These are phyloP conservation scores for Drosophila longiperda DNA, from an alignment of 2,888 invertebrate species.

Conservation along the genomic window DNA sequence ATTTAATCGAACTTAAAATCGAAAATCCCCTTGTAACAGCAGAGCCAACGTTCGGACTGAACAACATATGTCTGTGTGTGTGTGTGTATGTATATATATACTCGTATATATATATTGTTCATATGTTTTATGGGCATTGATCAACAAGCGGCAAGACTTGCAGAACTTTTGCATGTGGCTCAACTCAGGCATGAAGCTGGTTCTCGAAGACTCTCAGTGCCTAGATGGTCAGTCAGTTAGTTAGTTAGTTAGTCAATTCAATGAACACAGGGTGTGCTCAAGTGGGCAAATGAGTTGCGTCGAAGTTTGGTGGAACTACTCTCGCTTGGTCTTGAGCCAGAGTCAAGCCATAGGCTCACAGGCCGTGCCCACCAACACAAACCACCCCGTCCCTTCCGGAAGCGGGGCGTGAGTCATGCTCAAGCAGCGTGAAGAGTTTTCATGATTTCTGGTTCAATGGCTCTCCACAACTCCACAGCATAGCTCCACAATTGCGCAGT, in stretches of 20 bases:
- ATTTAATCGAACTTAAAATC: background rate
- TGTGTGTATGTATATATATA: background rate
- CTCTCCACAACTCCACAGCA: conserved; percentile 18
- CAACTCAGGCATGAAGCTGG: conserved; percentile 45
- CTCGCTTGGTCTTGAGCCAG: conserved; percentile 31
- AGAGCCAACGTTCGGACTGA: background rate
- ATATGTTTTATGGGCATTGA: conserved; percentile 19
- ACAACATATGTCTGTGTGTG: background rate
- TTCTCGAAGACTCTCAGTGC: conserved; percentile 21
- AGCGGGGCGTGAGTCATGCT: conserved; percentile 45
- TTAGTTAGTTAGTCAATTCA: conserved; percentile 18
- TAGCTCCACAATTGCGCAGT: background rate
- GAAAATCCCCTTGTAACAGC: background rate
- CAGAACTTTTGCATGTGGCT: conserved; percentile 46
- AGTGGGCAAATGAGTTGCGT: conserved; percentile 42
- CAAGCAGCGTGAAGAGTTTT: conserved; percentile 65
- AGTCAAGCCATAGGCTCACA: conserved; percentile 15
- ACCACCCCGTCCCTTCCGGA: conserved; percentile 3
- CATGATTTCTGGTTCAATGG: conserved; percentile 77
- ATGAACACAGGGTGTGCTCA: conserved; percentile 26
- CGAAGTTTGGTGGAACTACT: conserved; percentile 7
- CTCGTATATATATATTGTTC: background rate
- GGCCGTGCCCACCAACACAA: background rate
- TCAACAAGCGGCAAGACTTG: conserved; percentile 30
- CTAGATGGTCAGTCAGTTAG: conserved; percentile 15